phyloP scores from a whole-genome alignment of 2,888 invertebrate species.

The Scaptomyza reducta region DNA sequence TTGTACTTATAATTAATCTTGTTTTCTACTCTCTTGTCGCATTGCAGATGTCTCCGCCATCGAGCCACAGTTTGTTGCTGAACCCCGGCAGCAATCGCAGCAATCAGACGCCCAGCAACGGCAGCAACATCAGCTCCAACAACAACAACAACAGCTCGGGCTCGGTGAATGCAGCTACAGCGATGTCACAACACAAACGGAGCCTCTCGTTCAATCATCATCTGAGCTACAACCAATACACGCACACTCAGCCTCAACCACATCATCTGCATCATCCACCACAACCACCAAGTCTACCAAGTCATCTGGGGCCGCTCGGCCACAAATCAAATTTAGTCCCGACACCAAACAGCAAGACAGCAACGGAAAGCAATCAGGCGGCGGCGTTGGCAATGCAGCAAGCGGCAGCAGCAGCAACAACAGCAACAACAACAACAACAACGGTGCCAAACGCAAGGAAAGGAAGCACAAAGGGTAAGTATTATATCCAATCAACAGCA shows the following conservation, averaged over 20 bases:
- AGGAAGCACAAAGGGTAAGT: conserved; percentile 86
- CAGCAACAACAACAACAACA: conserved; percentile 48
- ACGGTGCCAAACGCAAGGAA: conserved; percentile 86
- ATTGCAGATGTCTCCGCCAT: conserved; percentile 87
- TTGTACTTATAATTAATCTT: conserved; percentile 11
- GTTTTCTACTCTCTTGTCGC: neutral
- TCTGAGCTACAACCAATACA: conserved; percentile 88
- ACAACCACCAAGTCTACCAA: conserved; percentile 86
- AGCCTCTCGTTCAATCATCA: conserved; percentile 89
- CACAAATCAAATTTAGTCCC: conserved; percentile 84
- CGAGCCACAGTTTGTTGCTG: conserved; percentile 80
- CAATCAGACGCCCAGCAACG: conserved; percentile 47
- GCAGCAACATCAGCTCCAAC: conserved; percentile 65
- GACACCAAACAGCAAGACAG: conserved; percentile 86
- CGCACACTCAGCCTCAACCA: conserved; percentile 84
- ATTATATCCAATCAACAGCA: neutral
- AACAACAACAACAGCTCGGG: conserved; percentile 49
- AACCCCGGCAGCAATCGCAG: conserved; percentile 69
- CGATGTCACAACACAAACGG: conserved; percentile 87
- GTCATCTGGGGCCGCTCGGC: conserved; percentile 85
- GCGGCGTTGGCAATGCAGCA: conserved; percentile 52
- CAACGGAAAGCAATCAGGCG: conserved; percentile 85
- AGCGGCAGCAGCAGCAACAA: conserved; percentile 59
- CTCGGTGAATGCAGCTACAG: conserved; percentile 55
- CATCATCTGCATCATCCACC: conserved; percentile 86